Base-by-base conservation (phyloP, 2,113 vertebrate genomes). In the Ophiodon elongatus region DNA sequence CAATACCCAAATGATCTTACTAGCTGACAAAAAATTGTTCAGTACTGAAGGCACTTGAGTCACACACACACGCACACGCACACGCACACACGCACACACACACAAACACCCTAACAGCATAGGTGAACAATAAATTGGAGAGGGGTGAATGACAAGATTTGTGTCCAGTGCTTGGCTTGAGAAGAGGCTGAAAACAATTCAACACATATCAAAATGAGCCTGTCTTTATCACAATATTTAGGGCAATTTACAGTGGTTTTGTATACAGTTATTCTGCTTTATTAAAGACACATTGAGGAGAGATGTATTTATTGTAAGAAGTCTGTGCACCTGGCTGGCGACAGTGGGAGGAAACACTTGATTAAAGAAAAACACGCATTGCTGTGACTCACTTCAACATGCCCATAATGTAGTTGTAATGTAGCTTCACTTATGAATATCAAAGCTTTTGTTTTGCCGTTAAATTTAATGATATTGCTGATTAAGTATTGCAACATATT, bases 81-180 rank as follows among this genome's bases (percentile, higher is more conserved):
- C 7, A 21, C 50, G n/a, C 8, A 59, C 66, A 8, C 39, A 41
- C 39, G 10, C 50, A 59, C 66, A 47, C 43, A 47, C 43, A 47
- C 43, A 13, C 43, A 47, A 35, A 63, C 41, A 47, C n/a, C n/a
- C n/a, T n/a, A n/a, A n/a, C n/a, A n/a, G n/a, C n/a, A n/a, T n/a
- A n/a, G n/a, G n/a, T n/a, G n/a, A n/a, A n/a, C n/a, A n/a, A n/a
- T n/a, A n/a, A n/a, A n/a, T n/a, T n/a, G n/a, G n/a, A n/a, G n/a
- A n/a, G n/a, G n/a, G n/a, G n/a, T n/a, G n/a, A n/a, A n/a, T n/a
- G n/a, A n/a, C n/a, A n/a, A n/a, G n/a, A n/a, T 47, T 66, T 74
- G 63, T 60, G 52, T 60, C 71, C 62, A 59, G 50, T 66, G 9
- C 50, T 80, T 73, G 70, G 62, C 52, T 59, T 37, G 52, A 74